Evolutionary conservation across 2,113 vertebrate genomes (phyloP).

Genomic region (Myotis lucifugus): DNA sequence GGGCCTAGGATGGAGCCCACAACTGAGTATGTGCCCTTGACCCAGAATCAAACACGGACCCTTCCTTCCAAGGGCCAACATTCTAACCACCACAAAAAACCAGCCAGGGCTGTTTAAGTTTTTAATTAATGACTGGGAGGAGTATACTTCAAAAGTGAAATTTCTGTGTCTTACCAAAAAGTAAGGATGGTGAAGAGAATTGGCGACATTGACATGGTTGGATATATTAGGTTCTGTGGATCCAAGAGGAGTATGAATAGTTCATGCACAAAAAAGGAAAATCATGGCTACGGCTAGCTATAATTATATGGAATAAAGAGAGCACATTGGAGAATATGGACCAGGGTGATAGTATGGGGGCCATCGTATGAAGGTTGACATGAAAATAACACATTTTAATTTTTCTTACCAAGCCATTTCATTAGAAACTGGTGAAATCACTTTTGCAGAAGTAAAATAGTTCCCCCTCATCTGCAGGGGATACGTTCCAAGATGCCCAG

Average conservation of each 20-base stretch:
- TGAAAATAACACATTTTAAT: neutral
- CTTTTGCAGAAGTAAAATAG: neutral
- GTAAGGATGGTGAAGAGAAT: conserved; percentile 58
- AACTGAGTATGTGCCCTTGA: too few relatives aligned
- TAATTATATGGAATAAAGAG: neutral
- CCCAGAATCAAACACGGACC: too few relatives aligned
- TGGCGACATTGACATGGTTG: conserved; percentile 57
- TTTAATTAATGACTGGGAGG: conserved; percentile 54
- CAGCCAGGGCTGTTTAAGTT: neutral
- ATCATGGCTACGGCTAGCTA: neutral
- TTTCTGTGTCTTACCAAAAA: conserved; percentile 68
- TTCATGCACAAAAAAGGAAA: conserved; percentile 35
- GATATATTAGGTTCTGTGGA: conserved; percentile 71
- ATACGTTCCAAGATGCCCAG: neutral
- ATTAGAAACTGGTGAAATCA: neutral
- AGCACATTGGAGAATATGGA: conserved; percentile 35
- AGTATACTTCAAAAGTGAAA: conserved; percentile 63
- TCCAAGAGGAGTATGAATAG: conserved; percentile 60
- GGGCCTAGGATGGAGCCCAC: too few relatives aligned
- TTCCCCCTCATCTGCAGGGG: neutral
- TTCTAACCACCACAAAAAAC: too few relatives aligned
- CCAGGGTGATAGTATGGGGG: neutral
- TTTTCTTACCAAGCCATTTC: neutral
- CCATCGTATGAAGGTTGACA: neutral
- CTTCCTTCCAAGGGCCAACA: too few relatives aligned